These are phyloP conservation scores for Sander lucioperca DNA, from an alignment of 2,113 vertebrate genomes.

Conservation along the genomic window DNA sequence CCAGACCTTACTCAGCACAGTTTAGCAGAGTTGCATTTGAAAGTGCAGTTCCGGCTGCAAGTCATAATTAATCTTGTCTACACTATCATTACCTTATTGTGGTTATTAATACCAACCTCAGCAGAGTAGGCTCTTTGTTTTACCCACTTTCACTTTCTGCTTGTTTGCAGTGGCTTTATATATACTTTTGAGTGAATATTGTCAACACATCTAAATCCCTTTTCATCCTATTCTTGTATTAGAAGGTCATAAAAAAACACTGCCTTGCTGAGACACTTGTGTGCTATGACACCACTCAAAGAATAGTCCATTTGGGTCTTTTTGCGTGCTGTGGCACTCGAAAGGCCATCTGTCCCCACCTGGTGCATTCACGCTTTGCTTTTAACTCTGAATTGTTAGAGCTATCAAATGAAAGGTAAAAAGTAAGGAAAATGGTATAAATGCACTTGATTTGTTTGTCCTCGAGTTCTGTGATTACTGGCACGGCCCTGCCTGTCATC, in stretches of 20 bases:
- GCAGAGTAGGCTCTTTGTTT: not conserved
- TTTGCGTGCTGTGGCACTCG: constrained; percentile 44
- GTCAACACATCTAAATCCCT: too few relatives aligned
- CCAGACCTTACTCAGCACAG: not conserved
- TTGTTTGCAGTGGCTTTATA: constrained; percentile 21
- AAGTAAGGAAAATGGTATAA: not conserved
- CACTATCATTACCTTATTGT: not conserved
- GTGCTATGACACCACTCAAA: constrained; percentile 27
- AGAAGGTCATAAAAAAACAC: constrained; percentile 44
- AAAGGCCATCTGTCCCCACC: constrained; percentile 29
- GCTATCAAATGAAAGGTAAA: constrained; percentile 1
- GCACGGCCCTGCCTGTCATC: not conserved
- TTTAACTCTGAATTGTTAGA: constrained; percentile 14
- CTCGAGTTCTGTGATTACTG: constrained; percentile 30
- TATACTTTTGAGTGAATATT: constrained; percentile 33
- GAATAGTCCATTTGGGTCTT: constrained; percentile 41
- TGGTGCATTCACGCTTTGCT: constrained; percentile 7
- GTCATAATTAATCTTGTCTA: not conserved
- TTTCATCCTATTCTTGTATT: constrained; percentile 40
- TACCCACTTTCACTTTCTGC: not conserved
- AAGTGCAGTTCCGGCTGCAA: too few relatives aligned
- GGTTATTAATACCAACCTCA: not conserved
- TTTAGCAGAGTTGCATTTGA: not conserved
- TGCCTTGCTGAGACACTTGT: constrained; percentile 40
- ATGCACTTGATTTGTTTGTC: constrained; percentile 14